Conservation (phyloP, 35 echinoderm and acorn worm genomes). For the Hemicentrotus pulcherrimus region DNA sequence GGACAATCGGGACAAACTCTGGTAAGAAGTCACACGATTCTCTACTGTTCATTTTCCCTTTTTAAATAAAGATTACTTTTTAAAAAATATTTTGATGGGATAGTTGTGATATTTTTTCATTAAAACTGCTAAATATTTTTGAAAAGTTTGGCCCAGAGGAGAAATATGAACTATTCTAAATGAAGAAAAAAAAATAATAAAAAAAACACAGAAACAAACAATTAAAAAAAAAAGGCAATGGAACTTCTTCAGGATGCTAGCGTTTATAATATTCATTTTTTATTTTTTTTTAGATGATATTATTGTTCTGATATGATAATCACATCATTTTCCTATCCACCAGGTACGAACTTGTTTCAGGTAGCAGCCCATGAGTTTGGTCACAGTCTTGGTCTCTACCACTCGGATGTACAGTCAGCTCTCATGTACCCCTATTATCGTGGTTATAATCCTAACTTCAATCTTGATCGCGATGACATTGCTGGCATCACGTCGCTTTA, state of each 20-base stretch:
- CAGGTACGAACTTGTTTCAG: conserved; percentile 76
- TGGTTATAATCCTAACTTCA: conserved; percentile 73
- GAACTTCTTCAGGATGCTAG: too few relatives aligned
- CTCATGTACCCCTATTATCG: conserved; percentile 64
- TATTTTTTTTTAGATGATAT: neutral
- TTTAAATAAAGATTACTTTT: too few relatives aligned
- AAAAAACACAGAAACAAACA: too few relatives aligned
- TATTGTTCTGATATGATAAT: neutral
- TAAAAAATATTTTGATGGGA: too few relatives aligned
- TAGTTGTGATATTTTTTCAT: too few relatives aligned
- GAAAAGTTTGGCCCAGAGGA: too few relatives aligned
- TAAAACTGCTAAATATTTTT: too few relatives aligned
- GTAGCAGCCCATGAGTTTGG: conserved; percentile 83
- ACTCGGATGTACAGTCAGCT: conserved; percentile 61
- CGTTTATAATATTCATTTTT: too few relatives aligned
- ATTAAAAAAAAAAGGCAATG: too few relatives aligned
- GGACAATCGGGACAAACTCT: conserved; percentile 42
- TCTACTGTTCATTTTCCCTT: too few relatives aligned
- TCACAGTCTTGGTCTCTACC: conserved; percentile 59
- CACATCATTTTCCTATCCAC: neutral
- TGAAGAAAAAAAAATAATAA: too few relatives aligned
- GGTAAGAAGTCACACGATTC: conserved; percentile 46
- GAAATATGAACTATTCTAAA: too few relatives aligned
- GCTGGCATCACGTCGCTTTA: conserved; percentile 67
- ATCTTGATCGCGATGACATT: conserved; percentile 63